Evolutionary conservation across 2,113 vertebrate genomes (phyloP).

Genomic region (Meleagris gallopavo): DNA sequence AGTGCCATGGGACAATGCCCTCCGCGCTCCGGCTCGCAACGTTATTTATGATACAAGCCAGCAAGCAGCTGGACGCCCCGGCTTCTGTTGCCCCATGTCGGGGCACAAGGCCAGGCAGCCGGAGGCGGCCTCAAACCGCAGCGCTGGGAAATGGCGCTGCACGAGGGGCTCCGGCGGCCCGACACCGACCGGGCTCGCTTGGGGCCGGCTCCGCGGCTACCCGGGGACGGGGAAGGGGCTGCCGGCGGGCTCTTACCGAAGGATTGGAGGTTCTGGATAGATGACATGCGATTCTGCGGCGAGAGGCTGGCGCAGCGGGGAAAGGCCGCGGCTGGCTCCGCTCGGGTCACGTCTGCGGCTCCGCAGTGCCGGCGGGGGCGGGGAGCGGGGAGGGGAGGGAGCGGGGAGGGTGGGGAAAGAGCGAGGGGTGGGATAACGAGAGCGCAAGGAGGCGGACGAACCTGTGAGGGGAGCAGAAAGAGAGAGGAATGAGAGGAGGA

Average conservation of each 20-base stretch:
- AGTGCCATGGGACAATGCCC: too few species aligned
- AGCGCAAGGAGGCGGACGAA: neutral
- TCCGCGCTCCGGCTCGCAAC: too few species aligned
- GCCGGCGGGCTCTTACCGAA: slow-evolving; percentile 80
- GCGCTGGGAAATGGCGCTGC: neutral
- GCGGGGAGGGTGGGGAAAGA: neutral
- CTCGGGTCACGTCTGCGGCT: slow-evolving; percentile 68
- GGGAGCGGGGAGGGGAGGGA: neutral
- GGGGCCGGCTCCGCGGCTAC: neutral
- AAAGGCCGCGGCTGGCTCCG: slow-evolving; percentile 71
- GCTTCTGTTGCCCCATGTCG: too few species aligned
- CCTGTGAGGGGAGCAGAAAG: neutral
- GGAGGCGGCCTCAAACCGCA: neutral
- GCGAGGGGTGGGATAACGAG: slow-evolving; percentile 11
- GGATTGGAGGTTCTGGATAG: slow-evolving; percentile 92
- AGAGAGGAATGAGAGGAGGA: neutral
- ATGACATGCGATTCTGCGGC: slow-evolving; percentile 90
- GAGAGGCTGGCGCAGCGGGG: slow-evolving; percentile 77
- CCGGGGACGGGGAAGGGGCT: too few species aligned
- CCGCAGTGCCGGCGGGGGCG: slow-evolving; percentile 29
- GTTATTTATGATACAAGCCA: too few species aligned
- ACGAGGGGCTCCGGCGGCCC: neutral
- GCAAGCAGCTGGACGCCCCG: too few species aligned
- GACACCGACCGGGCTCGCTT: neutral
- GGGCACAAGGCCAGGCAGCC: too few species aligned